Conservation (phyloP, 1,140 invertebrate genomes). For the Ditylenchus dipsaci region DNA sequence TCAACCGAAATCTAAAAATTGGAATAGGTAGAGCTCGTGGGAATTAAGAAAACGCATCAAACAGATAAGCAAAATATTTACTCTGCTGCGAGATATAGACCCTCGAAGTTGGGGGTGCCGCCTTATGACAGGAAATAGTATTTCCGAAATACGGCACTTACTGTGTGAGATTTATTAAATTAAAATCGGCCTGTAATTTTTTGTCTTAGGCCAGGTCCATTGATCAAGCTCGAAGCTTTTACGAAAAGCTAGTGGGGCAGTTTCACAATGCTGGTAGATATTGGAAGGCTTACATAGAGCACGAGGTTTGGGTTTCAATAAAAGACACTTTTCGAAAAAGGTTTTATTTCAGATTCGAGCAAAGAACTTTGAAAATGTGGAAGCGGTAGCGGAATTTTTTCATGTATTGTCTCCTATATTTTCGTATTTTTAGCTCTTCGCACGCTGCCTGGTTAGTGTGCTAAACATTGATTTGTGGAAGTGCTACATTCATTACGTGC, state of each 20-base stretch:
- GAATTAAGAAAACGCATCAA: too few relatives aligned
- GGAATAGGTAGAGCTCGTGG: too few relatives aligned
- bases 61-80: too few relatives aligned
- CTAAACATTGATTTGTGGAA: conserved; percentile 98
- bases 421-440: conserved; percentile 74
- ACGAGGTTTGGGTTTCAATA: conserved; percentile 65
- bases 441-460: conserved; percentile 87
- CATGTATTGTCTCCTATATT: conserved; percentile 14
- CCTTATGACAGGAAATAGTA: background rate
- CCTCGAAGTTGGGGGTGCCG: too few relatives aligned
- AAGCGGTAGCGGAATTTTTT: conserved; percentile 75
- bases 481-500: conserved; percentile 92
- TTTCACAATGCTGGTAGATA: conserved; percentile 93
- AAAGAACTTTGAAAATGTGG: conserved; percentile 90
- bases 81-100: too few relatives aligned
- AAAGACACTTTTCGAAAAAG: background rate
- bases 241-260: conserved; percentile 83
- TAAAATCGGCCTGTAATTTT: background rate
- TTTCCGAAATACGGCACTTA: background rate
- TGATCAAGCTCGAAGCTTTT: conserved; percentile 81
- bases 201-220: conserved; percentile 74
- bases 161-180: background rate
- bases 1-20: background rate
- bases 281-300: conserved; percentile 99
- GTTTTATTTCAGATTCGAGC: conserved; percentile 67